phyloP scores from a whole-genome alignment of 2,113 vertebrate species.

The Platycercus adscitus region DNA sequence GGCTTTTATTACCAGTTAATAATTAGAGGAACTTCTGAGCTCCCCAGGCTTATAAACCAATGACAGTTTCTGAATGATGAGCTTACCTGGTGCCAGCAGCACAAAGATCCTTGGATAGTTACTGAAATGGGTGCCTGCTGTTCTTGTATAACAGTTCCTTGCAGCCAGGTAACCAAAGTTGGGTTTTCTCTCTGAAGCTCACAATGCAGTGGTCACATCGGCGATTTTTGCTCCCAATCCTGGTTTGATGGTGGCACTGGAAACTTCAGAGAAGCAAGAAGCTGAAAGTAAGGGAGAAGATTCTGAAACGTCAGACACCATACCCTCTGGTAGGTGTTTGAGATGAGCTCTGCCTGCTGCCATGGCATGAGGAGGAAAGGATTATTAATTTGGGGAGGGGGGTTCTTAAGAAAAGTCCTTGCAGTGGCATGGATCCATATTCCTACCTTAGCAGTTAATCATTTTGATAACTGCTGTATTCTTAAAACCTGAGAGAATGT shows the following conservation, averaged over 20 bases:
- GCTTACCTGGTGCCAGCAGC: neutral
- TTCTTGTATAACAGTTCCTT: conserved; percentile 18
- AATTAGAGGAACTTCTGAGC: neutral
- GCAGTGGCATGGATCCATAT: neutral
- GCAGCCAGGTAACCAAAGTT: neutral
- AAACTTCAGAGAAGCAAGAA: conserved; percentile 87
- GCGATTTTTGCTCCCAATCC: conserved; percentile 97
- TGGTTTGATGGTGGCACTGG: conserved; percentile 87
- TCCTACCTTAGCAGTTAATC: neutral
- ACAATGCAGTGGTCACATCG: conserved; percentile 98
- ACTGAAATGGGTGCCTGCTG: neutral
- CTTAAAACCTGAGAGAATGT: neutral
- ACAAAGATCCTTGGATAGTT: neutral
- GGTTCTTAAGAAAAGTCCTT: neutral
- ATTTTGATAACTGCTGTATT: neutral
- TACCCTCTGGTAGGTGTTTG: conserved; percentile 85
- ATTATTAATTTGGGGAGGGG: accelerated
- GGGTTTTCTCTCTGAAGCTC: conserved; percentile 78
- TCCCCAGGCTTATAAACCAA: neutral
- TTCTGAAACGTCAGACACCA: conserved; percentile 81
- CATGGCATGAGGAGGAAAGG: neutral
- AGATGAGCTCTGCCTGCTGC: neutral
- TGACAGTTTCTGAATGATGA: neutral
- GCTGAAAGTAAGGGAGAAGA: conserved; percentile 82
- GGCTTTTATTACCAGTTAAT: no score